phyloP scores from a whole-genome alignment of 2,113 vertebrate genomes.

The Empidonax traillii region DNA sequence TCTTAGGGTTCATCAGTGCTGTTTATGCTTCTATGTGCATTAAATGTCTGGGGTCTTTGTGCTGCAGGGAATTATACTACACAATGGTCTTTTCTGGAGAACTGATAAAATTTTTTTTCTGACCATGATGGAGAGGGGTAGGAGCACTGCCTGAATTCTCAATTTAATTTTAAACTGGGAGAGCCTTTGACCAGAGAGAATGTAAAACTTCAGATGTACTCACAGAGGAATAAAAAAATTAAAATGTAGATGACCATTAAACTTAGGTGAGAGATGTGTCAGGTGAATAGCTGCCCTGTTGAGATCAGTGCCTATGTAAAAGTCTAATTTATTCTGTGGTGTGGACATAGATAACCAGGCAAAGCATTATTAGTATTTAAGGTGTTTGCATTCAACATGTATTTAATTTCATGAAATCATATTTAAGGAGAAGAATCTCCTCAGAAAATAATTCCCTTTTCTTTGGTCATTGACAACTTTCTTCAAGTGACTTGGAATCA shows the following conservation, averaged over 20 bases:
- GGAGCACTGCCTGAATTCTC: background rate
- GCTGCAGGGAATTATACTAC: background rate
- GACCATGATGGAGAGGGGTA: background rate
- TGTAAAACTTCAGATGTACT: background rate
- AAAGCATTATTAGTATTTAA: background rate
- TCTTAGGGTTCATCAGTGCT: background rate
- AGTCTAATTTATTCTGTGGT: background rate
- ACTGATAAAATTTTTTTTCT: background rate
- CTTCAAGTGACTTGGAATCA: background rate
- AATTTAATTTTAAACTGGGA: background rate
- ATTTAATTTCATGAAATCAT: background rate
- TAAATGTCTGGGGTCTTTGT: background rate
- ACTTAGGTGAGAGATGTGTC: background rate
- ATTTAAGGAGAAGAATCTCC: background rate
- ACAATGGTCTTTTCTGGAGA: background rate
- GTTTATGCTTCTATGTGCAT: fast-evolving
- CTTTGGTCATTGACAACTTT: background rate
- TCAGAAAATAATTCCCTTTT: background rate
- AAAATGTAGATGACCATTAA: background rate
- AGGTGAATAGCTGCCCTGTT: background rate
- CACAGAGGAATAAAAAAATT: background rate
- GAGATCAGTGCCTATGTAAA: background rate
- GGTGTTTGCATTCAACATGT: background rate
- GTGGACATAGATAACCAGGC: background rate
- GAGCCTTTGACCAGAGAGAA: background rate